Percentiles rank a stretch among this genome's conserved stretches.
phyloP scores from a whole-genome alignment of 2,888 invertebrate genomes.

The Antheraea assamensis region DNA sequence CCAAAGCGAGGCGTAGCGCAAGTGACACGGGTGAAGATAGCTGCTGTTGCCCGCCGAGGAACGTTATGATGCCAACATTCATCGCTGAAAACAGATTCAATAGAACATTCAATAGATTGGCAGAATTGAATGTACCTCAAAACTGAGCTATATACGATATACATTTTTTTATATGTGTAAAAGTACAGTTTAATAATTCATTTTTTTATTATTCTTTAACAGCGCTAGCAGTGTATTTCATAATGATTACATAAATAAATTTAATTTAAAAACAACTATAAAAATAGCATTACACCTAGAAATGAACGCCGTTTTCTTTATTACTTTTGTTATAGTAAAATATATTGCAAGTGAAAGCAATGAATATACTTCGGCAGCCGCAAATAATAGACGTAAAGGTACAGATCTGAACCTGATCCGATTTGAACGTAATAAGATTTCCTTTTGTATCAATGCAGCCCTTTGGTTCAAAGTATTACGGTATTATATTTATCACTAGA shows the following conservation, averaged over 20 bases:
- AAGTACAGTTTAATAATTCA: background rate
- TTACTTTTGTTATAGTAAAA: background rate
- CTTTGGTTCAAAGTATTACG: background rate
- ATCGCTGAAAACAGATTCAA: constrained; percentile 56
- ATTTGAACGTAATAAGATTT: background rate
- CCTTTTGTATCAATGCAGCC: background rate
- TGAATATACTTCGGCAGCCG: background rate
- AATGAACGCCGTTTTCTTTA: background rate
- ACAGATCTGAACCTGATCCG: background rate
- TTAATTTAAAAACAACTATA: background rate
- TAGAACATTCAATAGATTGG: constrained; percentile 30
- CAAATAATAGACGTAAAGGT: constrained; percentile 2
- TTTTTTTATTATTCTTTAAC: background rate
- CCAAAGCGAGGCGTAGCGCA: constrained; percentile 28
- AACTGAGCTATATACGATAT: background rate
- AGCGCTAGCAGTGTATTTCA: background rate
- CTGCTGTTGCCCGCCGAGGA: constrained; percentile 57
- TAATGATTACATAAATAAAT: background rate
- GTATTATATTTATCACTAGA: background rate
- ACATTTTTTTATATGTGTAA: background rate
- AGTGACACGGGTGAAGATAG: constrained; percentile 24
- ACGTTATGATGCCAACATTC: constrained; percentile 55
- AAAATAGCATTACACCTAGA: background rate
- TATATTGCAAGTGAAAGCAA: background rate
- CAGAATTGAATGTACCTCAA: background rate